Conservation (phyloP, 2,797 vertebrate species). For the Gallinago nigripennis region DNA sequence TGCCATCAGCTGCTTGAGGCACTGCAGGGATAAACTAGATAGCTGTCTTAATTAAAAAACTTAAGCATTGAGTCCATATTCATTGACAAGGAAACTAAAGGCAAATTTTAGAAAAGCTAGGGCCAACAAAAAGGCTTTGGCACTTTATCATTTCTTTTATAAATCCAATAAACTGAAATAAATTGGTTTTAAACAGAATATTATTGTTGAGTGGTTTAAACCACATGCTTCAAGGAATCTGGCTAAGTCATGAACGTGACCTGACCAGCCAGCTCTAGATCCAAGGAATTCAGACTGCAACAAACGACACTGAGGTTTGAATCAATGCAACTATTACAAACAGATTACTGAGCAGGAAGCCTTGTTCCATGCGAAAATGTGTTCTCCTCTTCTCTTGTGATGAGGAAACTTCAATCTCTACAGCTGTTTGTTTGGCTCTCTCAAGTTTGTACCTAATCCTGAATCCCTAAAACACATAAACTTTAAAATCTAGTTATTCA, state of each 20-base stretch:
- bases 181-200: not conserved
- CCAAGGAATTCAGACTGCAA: not conserved
- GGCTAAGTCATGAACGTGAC: not conserved
- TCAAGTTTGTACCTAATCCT: not conserved
- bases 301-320: not conserved
- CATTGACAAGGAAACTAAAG: not conserved
- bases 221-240: not conserved
- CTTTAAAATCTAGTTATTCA: not conserved
- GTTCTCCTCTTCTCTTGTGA: not conserved
- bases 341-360: not conserved
- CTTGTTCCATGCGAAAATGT: not conserved
- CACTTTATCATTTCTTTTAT: not conserved
- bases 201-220: not conserved
- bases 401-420: not conserved
- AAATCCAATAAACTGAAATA: not conserved
- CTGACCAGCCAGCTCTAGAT: not conserved
- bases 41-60: not conserved
- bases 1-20: not conserved
- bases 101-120: not conserved
- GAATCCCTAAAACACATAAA: not conserved
- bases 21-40: not conserved
- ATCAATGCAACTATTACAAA: not conserved
- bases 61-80: not conserved
- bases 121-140: not conserved
- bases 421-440: not conserved